Percentiles rank a stretch among this genome's conserved stretches.
Conservation (phyloP, 2,113 vertebrate species). For the Ibidorhyncha struthersii region DNA sequence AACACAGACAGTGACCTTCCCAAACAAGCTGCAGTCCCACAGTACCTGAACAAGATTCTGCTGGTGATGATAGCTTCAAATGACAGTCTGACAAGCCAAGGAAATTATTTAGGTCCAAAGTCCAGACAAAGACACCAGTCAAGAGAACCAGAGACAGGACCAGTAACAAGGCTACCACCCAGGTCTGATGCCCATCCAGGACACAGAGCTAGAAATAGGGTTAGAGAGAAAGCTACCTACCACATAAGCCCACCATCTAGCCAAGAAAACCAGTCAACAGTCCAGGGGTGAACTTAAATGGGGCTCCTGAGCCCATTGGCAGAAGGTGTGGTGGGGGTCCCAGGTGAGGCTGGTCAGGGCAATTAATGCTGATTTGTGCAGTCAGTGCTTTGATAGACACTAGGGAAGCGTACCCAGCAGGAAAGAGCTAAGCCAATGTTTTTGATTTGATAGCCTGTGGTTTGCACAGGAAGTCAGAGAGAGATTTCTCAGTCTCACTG, state of each 20-base stretch:
- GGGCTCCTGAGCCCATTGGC: background rate
- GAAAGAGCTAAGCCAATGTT: fast-evolving
- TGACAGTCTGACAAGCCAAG: background rate
- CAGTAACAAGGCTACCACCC: background rate
- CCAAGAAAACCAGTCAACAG: background rate
- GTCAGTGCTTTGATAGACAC: background rate
- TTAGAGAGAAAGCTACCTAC: background rate
- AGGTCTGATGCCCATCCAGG: background rate
- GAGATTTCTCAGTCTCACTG: background rate
- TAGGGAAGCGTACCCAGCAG: background rate
- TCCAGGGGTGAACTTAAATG: background rate
- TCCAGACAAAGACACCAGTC: fast-evolving
- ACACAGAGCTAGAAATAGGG: background rate
- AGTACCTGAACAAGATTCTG: background rate
- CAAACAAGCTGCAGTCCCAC: background rate
- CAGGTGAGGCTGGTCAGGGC: background rate
- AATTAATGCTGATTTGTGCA: background rate
- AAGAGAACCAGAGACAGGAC: background rate
- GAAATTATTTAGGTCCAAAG: background rate
- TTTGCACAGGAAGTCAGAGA: background rate
- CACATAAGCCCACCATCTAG: fast-evolving
- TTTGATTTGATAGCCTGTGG: background rate
- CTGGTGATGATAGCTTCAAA: background rate
- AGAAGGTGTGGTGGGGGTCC: background rate
- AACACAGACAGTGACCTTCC: background rate